Evolutionary conservation across 2,113 vertebrate species (phyloP).

Genomic region (Zapornia atra): DNA sequence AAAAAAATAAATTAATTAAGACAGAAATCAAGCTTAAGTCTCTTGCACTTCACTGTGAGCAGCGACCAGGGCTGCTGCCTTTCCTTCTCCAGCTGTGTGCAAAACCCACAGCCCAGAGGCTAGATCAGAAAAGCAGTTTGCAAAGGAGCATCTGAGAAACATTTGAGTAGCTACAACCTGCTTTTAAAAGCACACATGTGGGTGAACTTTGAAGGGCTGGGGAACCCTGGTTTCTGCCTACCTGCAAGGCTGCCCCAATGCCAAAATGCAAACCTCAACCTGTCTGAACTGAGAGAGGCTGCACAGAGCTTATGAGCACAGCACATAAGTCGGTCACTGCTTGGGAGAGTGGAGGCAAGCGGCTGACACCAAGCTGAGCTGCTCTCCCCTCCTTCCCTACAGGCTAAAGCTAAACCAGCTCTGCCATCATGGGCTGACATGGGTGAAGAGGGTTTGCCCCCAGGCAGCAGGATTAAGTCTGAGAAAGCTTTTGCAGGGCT

Average conservation of each 20-base stretch:
- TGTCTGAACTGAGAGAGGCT: neutral
- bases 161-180: neutral
- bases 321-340: rapidly evolving
- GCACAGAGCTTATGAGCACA: neutral
- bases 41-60: neutral
- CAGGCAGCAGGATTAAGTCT: neutral
- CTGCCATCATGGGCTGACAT: neutral
- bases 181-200: neutral
- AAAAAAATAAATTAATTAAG: neutral
- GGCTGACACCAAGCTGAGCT: neutral
- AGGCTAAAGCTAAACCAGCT: neutral
- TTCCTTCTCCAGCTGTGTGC: neutral
- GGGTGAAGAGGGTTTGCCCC: neutral
- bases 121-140: neutral
- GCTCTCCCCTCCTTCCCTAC: neutral
- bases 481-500: neutral
- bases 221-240: neutral
- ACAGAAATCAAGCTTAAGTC: neutral
- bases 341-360: neutral
- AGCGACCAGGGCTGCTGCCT: neutral
- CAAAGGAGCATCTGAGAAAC: neutral
- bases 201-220: neutral
- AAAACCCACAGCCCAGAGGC: neutral
- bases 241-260: neutral
- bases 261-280: neutral